Conservation (phyloP, 2,113 vertebrate genomes). For the Psammodynastes pulverulentus region DNA sequence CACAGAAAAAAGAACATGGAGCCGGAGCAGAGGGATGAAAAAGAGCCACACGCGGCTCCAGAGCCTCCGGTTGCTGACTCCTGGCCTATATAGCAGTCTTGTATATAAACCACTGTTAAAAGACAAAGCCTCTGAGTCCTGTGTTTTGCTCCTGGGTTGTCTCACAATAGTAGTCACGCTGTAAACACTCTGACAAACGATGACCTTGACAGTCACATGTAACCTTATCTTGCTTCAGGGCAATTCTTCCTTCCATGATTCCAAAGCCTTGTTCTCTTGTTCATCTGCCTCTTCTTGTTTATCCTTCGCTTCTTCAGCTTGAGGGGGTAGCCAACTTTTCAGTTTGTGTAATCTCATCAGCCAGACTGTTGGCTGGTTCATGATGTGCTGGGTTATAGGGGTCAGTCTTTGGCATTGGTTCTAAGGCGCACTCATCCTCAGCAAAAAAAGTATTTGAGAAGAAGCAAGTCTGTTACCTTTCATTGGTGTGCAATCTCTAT, state of each 20-base stretch:
- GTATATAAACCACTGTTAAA: no score
- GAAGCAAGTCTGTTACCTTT: background rate
- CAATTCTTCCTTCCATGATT: background rate
- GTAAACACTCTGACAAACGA: no score
- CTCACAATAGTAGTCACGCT: no score
- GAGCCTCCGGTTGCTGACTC: no score
- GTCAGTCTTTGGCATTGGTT: background rate
- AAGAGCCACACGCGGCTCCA: no score
- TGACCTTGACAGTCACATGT: background rate
- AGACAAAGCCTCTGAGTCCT: no score
- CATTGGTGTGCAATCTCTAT: background rate
- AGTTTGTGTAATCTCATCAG: background rate
- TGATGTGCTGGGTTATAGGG: background rate
- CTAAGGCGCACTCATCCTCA: background rate
- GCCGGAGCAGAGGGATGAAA: no score
- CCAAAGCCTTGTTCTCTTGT: background rate
- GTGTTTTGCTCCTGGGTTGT: no score
- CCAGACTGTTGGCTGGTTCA: background rate
- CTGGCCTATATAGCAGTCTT: no score
- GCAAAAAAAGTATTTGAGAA: background rate
- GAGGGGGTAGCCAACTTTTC: background rate
- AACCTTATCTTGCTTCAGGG: background rate
- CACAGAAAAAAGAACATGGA: no score
- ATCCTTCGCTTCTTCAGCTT: background rate
- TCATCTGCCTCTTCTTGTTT: background rate